Percentiles rank a stretch among this genome's conserved stretches.
Conservation (phyloP, 2,113 vertebrate species). For the Oxyura jamaicensis region DNA sequence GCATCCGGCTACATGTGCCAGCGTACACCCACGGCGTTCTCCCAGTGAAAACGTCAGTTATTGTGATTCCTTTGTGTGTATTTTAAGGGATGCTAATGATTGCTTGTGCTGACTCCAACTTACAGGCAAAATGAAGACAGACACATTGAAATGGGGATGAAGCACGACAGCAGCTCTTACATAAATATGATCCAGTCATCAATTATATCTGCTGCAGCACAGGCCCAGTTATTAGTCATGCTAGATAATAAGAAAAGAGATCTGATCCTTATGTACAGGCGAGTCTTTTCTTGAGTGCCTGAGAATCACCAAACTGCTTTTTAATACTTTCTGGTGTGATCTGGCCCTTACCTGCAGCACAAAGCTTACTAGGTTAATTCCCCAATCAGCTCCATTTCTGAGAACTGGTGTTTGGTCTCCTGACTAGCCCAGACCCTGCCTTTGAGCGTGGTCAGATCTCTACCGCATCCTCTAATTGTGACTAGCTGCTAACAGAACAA, state of each 20-base stretch:
- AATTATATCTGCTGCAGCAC: conserved; percentile 26
- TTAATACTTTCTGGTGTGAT: neutral
- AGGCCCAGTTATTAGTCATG: conserved; percentile 25
- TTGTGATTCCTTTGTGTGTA: neutral
- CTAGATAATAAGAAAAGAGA: neutral
- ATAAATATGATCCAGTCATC: conserved; percentile 28
- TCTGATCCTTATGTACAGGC: rapidly evolving
- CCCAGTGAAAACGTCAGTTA: neutral
- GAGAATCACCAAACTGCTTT: neutral
- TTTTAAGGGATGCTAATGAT: conserved; percentile 34
- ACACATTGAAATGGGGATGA: conserved; percentile 30
- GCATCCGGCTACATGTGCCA: neutral
- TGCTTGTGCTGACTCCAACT: neutral
- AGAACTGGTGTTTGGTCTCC: neutral
- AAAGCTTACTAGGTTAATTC: neutral
- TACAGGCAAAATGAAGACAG: conserved; percentile 26
- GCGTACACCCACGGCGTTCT: neutral
- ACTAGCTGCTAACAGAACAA: neutral
- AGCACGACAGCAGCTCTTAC: conserved; percentile 37
- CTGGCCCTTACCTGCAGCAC: neutral
- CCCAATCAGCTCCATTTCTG: neutral
- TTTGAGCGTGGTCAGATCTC: neutral
- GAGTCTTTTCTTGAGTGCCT: neutral
- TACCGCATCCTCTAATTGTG: neutral
- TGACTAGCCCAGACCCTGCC: neutral